Conservation (phyloP, 2,888 invertebrate species). For the Ornithoptera priamus region DNA sequence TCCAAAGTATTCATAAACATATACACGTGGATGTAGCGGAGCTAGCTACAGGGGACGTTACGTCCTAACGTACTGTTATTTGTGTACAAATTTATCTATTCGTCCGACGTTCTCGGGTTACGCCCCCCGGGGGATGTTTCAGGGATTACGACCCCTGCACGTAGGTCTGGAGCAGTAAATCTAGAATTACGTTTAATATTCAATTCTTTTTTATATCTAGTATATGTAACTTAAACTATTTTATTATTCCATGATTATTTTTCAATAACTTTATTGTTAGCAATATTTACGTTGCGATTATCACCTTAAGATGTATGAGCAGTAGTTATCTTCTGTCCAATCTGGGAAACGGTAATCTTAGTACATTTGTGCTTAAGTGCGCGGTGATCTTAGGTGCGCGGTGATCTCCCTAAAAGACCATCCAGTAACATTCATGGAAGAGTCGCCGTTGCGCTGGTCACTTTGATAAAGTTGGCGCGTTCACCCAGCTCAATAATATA, state of each 20-base stretch:
- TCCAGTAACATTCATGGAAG: too few species aligned
- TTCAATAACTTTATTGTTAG: too few species aligned
- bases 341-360: too few species aligned
- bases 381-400: too few species aligned
- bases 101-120: slow-evolving; percentile 59
- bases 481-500: background rate
- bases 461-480: background rate
- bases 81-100: slow-evolving; percentile 66
- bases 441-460: too few species aligned
- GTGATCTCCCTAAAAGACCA: too few species aligned
- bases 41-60: slow-evolving; percentile 3
- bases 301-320: too few species aligned
- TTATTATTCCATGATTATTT: too few species aligned
- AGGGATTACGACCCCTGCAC: slow-evolving; percentile 39
- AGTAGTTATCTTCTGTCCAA: too few species aligned
- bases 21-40: background rate
- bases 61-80: slow-evolving; percentile 53
- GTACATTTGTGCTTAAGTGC: too few species aligned
- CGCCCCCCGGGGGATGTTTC: slow-evolving; percentile 51
- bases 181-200: background rate
- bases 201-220: background rate
- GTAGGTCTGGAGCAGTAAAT: background rate
- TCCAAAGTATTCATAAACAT: slow-evolving; percentile 2
- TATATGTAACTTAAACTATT: background rate
- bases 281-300: too few species aligned